Percentiles rank a stretch among this genome's conserved stretches.
Conservation (phyloP, 2,797 vertebrate genomes). For the Tokudaia tokunoshimensis region DNA sequence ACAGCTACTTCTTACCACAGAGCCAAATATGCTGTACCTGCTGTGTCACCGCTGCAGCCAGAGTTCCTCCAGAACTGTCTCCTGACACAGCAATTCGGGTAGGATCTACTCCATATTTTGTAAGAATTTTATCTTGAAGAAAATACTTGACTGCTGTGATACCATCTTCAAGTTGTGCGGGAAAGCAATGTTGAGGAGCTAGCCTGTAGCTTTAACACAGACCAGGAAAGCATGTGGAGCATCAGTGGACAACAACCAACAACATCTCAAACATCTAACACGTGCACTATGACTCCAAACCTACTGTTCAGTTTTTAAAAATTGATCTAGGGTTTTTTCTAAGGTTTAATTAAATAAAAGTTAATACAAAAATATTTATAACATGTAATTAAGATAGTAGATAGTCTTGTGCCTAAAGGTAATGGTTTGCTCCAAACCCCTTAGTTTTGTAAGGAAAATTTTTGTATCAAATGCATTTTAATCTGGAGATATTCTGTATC, state of each 20-base stretch:
- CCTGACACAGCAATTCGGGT: slow-evolving; percentile 91
- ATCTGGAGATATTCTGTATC: neutral
- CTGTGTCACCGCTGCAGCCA: slow-evolving; percentile 93
- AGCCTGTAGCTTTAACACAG: slow-evolving; percentile 91
- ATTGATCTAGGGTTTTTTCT: neutral
- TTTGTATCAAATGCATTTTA: neutral
- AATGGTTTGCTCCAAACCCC: neutral
- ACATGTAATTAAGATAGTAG: neutral
- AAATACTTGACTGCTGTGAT: slow-evolving; percentile 92
- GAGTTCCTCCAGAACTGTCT: slow-evolving; percentile 94
- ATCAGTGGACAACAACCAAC: neutral
- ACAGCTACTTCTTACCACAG: rapidly evolving
- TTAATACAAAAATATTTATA: neutral
- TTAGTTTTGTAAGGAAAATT: neutral
- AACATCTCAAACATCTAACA: neutral
- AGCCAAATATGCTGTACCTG: slow-evolving; percentile 87
- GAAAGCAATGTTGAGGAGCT: slow-evolving; percentile 92
- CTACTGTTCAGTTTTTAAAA: neutral
- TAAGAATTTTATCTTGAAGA: slow-evolving; percentile 90
- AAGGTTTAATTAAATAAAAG: neutral
- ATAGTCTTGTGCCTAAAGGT: neutral
- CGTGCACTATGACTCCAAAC: neutral
- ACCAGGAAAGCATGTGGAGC: neutral
- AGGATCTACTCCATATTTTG: slow-evolving; percentile 91
- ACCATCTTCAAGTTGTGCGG: slow-evolving; percentile 91